These are phyloP conservation scores for Drosophila quinaria DNA, from an alignment of 2,888 invertebrate species.

Conservation along the genomic window DNA sequence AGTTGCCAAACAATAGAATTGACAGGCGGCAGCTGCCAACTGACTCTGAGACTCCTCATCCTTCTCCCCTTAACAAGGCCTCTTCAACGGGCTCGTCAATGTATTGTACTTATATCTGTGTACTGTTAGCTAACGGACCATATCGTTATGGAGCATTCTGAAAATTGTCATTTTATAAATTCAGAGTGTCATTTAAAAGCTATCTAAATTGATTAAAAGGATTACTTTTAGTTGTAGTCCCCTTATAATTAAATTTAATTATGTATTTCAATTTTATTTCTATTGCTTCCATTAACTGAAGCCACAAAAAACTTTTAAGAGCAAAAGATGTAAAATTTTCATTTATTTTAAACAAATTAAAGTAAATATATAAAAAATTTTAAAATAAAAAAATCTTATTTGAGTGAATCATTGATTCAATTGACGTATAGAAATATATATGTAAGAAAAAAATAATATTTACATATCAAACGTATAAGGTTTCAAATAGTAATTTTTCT, in stretches of 20 bases:
- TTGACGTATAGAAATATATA: no score
- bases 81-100: neutral
- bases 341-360: neutral
- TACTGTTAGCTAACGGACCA: conserved; percentile 33
- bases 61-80: neutral
- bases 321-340: neutral
- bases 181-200: conserved; percentile 5
- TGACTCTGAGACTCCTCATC: conserved; percentile 6
- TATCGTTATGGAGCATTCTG: conserved; percentile 24
- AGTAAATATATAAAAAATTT: neutral
- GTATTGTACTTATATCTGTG: conserved; percentile 36
- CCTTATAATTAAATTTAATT: neutral
- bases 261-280: neutral
- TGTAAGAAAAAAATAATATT: neutral
- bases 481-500: neutral
- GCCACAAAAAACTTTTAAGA: no score
- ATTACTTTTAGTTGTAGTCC: neutral
- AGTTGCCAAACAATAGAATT: conserved; percentile 66
- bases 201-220: neutral
- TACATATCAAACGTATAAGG: neutral
- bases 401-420: conserved; percentile 1
- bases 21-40: conserved; percentile 36
- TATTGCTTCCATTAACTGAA: neutral
- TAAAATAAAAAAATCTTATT: conserved; percentile 11
- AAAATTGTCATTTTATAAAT: conserved; percentile 34